A percentile compares a stretch with the other conserved stretches of the same genome.
Evolutionary conservation across 2,113 vertebrate genomes (phyloP).

Genomic region (Dipodomys merriami): DNA sequence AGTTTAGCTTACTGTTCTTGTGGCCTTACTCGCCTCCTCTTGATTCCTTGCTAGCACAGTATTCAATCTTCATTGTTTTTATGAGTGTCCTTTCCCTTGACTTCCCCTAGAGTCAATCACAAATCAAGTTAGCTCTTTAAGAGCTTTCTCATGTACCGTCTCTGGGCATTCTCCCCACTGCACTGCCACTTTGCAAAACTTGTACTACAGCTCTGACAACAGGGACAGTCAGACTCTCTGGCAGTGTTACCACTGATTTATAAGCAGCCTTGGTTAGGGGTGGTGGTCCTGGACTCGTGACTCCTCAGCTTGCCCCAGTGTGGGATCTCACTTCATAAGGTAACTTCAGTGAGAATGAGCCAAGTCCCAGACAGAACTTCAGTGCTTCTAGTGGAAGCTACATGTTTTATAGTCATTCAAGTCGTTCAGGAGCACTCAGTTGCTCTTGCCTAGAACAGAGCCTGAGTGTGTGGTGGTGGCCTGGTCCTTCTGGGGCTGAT

Average conservation of each 20-base stretch:
- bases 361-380: not conserved
- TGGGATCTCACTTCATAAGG: not conserved
- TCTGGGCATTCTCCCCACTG: not conserved
- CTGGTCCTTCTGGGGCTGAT: not conserved
- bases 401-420: not conserved
- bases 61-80: not conserved
- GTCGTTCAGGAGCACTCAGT: not conserved
- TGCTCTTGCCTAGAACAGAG: not conserved
- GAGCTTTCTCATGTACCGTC: not conserved
- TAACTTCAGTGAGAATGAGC: not conserved
- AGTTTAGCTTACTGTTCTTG: not conserved
- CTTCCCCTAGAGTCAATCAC: not conserved
- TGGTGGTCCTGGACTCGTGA: not conserved
- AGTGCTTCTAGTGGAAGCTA: too few relatives aligned
- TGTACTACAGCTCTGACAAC: not conserved
- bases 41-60: not conserved
- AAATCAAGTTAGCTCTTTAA: not conserved
- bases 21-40: not conserved
- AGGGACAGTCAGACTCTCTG: not conserved
- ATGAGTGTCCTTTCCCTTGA: not conserved
- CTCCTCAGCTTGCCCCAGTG: not conserved
- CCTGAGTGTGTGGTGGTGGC: not conserved
- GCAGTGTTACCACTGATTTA: not conserved
- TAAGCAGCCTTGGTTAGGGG: not conserved
- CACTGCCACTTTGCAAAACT: not conserved